These are phyloP conservation scores for Anguilla pacifica DNA, from an alignment of 2,797 vertebrate genomes.

Conservation along the genomic window DNA sequence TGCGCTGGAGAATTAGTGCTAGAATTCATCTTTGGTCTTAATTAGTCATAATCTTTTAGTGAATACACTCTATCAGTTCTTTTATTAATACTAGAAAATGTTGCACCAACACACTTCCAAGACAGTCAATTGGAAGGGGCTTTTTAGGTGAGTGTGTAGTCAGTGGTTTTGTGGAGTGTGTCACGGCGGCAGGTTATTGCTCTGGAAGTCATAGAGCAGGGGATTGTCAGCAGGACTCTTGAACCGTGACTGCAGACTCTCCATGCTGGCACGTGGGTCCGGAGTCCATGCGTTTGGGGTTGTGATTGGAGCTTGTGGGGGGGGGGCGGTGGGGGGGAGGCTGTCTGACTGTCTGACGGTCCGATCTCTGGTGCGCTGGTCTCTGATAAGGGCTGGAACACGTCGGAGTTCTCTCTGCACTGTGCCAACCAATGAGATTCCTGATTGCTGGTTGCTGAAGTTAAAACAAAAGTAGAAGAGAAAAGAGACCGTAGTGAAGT, in stretches of 20 bases:
- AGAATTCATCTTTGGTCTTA: not conserved
- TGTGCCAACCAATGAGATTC: not conserved
- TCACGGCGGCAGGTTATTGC: not conserved
- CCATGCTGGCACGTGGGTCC: not conserved
- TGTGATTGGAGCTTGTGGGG: not conserved
- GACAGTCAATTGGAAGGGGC: not conserved
- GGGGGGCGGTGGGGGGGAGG: not conserved
- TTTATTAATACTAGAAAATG: not conserved
- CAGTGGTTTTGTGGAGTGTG: not conserved
- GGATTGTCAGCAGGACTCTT: not conserved
- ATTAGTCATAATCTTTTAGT: not conserved
- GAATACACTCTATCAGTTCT: not conserved
- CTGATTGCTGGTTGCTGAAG: not conserved
- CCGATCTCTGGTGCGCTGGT: too few species aligned
- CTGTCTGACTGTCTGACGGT: not conserved
- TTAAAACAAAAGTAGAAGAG: not conserved
- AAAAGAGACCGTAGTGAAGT: not conserved
- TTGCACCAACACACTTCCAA: not conserved
- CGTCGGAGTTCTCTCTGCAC: not conserved
- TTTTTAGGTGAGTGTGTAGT: not conserved
- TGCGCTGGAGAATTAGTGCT: not conserved
- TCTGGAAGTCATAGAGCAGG: not conserved
- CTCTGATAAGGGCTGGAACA: not conserved
- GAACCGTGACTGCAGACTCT: not conserved
- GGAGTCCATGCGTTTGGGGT: not conserved